Conservation (phyloP, 2,113 vertebrate genomes). For the Otolemur garnettii region DNA sequence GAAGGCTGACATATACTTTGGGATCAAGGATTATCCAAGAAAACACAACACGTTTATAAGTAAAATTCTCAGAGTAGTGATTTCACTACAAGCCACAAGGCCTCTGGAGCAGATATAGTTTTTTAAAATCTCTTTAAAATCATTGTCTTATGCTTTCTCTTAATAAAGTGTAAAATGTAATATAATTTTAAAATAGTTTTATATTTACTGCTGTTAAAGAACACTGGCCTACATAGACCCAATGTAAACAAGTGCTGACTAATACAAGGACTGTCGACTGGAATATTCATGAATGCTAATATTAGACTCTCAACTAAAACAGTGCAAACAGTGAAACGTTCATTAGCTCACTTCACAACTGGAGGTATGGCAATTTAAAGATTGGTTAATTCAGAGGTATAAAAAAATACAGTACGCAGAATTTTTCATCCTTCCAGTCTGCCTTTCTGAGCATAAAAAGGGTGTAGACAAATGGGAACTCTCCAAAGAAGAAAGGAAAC, state of each 20-base stretch:
- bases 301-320: not conserved
- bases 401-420: not conserved
- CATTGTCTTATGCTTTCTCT: not conserved
- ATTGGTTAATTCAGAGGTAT: not conserved
- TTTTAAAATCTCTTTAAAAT: not conserved
- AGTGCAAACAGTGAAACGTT: not conserved
- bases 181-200: not conserved
- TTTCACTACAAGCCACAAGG: not conserved
- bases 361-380: not conserved
- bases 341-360: not conserved
- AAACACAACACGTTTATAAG: not conserved
- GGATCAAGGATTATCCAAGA: not conserved
- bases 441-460: not conserved
- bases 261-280: not conserved
- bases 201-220: not conserved
- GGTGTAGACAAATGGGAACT: not conserved
- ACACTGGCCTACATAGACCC: not conserved
- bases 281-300: fast-evolving
- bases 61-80: not conserved
- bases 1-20: not conserved
- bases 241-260: not conserved
- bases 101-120: not conserved
- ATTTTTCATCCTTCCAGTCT: not conserved
- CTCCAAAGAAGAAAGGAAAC: not conserved
- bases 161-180: slow-evolving; percentile 5